Evolutionary conservation across 2,888 invertebrate genomes (phyloP).

Genomic region (Baccha elongata): DNA sequence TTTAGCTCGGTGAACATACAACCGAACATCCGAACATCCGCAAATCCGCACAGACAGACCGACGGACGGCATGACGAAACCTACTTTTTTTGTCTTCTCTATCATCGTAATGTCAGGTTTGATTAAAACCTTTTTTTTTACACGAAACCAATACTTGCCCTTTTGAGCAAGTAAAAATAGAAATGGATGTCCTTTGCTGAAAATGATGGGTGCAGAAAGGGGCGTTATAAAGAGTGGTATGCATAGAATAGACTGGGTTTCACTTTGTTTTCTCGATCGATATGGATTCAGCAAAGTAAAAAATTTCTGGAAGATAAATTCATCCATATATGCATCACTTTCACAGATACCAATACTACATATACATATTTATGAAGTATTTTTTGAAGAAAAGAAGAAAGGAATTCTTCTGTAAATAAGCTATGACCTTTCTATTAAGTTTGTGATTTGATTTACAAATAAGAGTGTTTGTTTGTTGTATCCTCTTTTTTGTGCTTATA

Average conservation of each 20-base stretch:
- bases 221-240: background rate
- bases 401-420: background rate
- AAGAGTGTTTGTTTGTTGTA: background rate
- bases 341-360: too few relatives aligned
- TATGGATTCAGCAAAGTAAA: background rate
- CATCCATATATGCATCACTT: background rate
- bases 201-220: background rate
- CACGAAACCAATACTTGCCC: too few relatives aligned
- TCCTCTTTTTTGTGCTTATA: too few relatives aligned
- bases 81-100: too few relatives aligned
- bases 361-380: too few relatives aligned
- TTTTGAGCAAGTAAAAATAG: too few relatives aligned
- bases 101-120: too few relatives aligned
- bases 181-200: conserved; percentile 23
- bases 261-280: background rate
- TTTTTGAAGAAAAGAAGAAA: background rate
- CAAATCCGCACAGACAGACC: too few relatives aligned
- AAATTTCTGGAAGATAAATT: background rate
- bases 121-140: too few relatives aligned
- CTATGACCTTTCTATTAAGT: background rate
- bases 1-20: too few relatives aligned
- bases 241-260: background rate
- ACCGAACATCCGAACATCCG: too few relatives aligned
- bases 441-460: background rate
- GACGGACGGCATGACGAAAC: too few relatives aligned